Evolutionary conservation across 2,797 vertebrate species (phyloP), one percentile per base, ranked within the genome.

Genomic region (Eulemur coronatus): DNA sequence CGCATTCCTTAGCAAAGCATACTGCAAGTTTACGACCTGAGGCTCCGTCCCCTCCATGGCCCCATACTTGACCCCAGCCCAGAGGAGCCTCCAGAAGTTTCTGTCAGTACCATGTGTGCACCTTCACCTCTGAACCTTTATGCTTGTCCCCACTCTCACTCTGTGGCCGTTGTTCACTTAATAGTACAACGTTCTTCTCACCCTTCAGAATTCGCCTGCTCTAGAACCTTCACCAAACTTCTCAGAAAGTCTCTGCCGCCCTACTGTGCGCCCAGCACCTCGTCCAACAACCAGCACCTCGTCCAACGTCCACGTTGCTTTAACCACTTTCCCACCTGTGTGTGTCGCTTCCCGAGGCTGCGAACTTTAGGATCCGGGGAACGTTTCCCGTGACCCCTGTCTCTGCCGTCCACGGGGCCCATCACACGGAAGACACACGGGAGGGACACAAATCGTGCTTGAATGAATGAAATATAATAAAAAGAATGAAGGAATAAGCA

Each of bases 21-120:
- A 9, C 18, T 10, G 69, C 30, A 33, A 41, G 11, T 26, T 38
- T 22, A 5, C 6, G 18, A 50, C 81, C 18, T 1, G 4, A 35
- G 12, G 7, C 65, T 61, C 18, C 2, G 9, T 30, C 10, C 28
- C 8, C 69, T 73, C 18, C 35, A 7, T 9, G 33, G 75, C 22
- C 35, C 33, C 26, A 22, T 2, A 0, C 18, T 18, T 22, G 4
- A 3, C 24, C 38, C 41, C 22, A 57, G n/a, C 46, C 50, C 30
- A n/a, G 14, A 35, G 15, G n/a, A 89, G 14, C 17, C 33, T 57
- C 38, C 5, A 0, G 75, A 86, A 57, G 9, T 26, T 50, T 26
- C 38, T 46, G 28, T 9, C 24, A 46, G 7, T 20, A 30, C 14
- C 20, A 2, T 1, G 6, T 3, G 4, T 7, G 24, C 14, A 2